phyloP scores from a whole-genome alignment of 2,797 vertebrate genomes.

The Manis javanica region DNA sequence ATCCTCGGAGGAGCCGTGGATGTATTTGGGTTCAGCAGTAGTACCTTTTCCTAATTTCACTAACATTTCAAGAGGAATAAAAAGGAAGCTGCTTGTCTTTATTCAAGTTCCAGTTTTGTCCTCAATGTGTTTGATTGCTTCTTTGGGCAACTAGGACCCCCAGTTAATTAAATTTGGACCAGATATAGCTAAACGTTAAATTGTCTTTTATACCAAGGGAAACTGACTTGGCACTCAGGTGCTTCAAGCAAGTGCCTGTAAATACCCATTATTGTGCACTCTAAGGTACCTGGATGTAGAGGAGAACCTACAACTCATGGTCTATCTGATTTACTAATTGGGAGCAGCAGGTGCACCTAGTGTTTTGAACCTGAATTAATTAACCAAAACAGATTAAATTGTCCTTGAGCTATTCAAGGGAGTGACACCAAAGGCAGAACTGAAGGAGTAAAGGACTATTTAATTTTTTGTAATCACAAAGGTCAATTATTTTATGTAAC shows the following conservation, averaged over 20 bases:
- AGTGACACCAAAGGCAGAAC: slow-evolving; percentile 59
- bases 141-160: slow-evolving; percentile 47
- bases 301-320: slow-evolving; percentile 1
- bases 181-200: slow-evolving; percentile 59
- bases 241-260: slow-evolving; percentile 7
- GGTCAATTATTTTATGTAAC: slow-evolving; percentile 45
- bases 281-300: slow-evolving; percentile 29
- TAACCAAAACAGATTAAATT: slow-evolving; percentile 76
- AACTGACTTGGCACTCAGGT: slow-evolving; percentile 39
- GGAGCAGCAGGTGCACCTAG: slow-evolving; percentile 61
- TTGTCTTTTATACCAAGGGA: slow-evolving; percentile 62
- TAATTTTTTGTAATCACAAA: slow-evolving; percentile 51
- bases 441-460: slow-evolving; percentile 59
- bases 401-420: slow-evolving; percentile 69
- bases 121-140: slow-evolving; percentile 63
- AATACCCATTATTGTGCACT: slow-evolving; percentile 41
- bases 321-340: slow-evolving; percentile 74
- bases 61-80: neutral
- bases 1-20: neutral
- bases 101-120: slow-evolving; percentile 34
- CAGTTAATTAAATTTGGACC: slow-evolving; percentile 72
- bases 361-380: slow-evolving; percentile 79
- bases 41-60: neutral
- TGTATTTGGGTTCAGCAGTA: neutral
- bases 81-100: neutral